phyloP scores from a whole-genome alignment of 1,140 invertebrate genomes.

The Drosophila watanabei region DNA sequence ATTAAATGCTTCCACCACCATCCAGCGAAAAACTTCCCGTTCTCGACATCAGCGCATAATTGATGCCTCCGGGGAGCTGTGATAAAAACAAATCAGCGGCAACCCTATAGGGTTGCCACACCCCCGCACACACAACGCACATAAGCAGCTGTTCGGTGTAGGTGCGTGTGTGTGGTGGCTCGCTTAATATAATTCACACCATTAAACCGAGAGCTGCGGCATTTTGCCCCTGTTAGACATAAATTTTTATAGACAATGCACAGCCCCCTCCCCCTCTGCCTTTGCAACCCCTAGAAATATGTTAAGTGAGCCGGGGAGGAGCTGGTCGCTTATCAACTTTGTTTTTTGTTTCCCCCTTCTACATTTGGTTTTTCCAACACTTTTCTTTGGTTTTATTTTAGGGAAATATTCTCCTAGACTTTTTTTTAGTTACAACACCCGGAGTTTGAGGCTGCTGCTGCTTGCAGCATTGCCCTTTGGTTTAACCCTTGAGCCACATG shows the following conservation, averaged over 20 bases:
- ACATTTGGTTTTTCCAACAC: constrained; percentile 4
- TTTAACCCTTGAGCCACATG: constrained; percentile 52
- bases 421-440: constrained; percentile 43
- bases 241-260: constrained; percentile 80
- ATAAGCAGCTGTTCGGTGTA: constrained; percentile 23
- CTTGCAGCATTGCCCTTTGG: constrained; percentile 26
- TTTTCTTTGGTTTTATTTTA: constrained; percentile 24
- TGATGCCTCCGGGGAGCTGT: constrained; percentile 81
- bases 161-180: constrained; percentile 46
- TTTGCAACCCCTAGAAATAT: constrained; percentile 50
- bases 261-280: not conserved
- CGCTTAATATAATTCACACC: constrained; percentile 83
- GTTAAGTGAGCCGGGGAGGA: constrained; percentile 60
- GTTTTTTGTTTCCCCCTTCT: constrained; percentile 58
- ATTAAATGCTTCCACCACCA: constrained; percentile 48
- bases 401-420: constrained; percentile 52
- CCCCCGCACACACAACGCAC: constrained; percentile 10
- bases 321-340: constrained; percentile 70
- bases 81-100: constrained; percentile 82
- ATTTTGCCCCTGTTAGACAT: constrained; percentile 72
- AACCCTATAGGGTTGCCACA: constrained; percentile 34
- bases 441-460: constrained; percentile 3
- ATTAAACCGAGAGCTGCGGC: constrained; percentile 80
- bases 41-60: constrained; percentile 69
- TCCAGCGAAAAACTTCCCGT: constrained; percentile 25